Evolutionary conservation across 2,888 invertebrate species (phyloP), one percentile per base, ranked within the genome.

Genomic region (Drosophila macrospina): DNA sequence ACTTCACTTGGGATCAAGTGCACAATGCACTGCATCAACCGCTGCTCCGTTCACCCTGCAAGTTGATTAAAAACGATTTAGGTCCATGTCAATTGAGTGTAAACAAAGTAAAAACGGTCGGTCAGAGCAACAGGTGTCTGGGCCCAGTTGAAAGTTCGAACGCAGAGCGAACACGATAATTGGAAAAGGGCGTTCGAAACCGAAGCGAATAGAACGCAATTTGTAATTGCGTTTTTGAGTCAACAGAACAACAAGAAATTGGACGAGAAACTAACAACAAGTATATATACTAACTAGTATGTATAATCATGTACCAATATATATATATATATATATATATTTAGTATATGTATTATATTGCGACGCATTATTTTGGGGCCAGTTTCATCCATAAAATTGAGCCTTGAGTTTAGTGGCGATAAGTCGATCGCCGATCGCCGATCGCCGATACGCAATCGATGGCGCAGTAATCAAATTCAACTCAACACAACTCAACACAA

Each of bases 61-160:
- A 30, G 45, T 47, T 47, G 69, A 76, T 81, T 81, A 81, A 74
- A 83, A 80, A 75, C 64, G 63, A 68, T 86, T 84, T 86, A 71
- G 65, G 54, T 36, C 37, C 41, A 16, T 28, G 15, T 11, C 20
- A 5, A 6, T n/a, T n/a, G 13, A 36, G 51, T n/a, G n/a, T n/a
- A n/a, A n/a, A n/a, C n/a, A n/a, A n/a, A n/a, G n/a, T n/a, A n/a
- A n/a, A n/a, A n/a, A n/a, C n/a, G n/a, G n/a, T n/a, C n/a, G n/a
- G n/a, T 32, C 42, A 50, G 37, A 30, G n/a, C 16, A 50, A 62
- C 80, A 80, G 80, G 80, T 77, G 78, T 56, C 30, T 42, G 32
- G 28, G 8, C 16, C 16, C 26, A 41, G 41, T n/a, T 20, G 30
- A 47, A 37, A 37, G 48, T 48, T 20, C 37, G 13, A 47, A 39